Percentiles rank a stretch among this genome's conserved stretches.
Conservation (phyloP, 2,888 invertebrate genomes). For the Deladenus siricidicola region DNA sequence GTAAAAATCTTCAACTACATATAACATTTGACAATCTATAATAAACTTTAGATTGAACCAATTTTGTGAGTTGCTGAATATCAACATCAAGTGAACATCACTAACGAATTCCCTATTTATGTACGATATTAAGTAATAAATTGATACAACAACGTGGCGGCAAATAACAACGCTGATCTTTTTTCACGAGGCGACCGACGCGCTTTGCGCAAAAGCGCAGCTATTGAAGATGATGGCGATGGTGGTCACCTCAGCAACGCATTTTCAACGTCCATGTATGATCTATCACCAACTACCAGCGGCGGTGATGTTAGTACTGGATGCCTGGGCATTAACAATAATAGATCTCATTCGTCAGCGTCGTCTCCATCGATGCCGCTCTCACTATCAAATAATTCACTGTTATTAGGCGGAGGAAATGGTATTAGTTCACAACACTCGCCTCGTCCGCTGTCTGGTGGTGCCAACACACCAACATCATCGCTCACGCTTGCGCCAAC, state of each 20-base stretch:
- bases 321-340: too few species aligned
- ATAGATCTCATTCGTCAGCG: not conserved
- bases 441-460: not conserved
- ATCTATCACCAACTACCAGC: not conserved
- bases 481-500: not conserved
- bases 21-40: too few species aligned
- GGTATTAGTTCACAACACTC: too few species aligned
- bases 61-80: too few species aligned
- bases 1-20: too few species aligned
- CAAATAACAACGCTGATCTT: too few species aligned
- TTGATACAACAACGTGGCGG: too few species aligned
- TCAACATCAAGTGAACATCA: too few species aligned
- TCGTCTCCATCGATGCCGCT: not conserved
- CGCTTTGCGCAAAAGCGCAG: slow-evolving; percentile 6
- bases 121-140: too few species aligned
- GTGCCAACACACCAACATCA: not conserved
- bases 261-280: not conserved
- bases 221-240: slow-evolving; percentile 7
- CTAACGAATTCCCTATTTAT: too few species aligned
- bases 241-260: not conserved
- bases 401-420: not conserved
- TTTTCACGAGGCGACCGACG: not conserved
- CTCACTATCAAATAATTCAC: not conserved
- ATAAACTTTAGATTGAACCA: too few species aligned
- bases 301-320: too few species aligned